phyloP scores from a whole-genome alignment of 2,888 invertebrate species.

The Dastarcus helophoroides region DNA sequence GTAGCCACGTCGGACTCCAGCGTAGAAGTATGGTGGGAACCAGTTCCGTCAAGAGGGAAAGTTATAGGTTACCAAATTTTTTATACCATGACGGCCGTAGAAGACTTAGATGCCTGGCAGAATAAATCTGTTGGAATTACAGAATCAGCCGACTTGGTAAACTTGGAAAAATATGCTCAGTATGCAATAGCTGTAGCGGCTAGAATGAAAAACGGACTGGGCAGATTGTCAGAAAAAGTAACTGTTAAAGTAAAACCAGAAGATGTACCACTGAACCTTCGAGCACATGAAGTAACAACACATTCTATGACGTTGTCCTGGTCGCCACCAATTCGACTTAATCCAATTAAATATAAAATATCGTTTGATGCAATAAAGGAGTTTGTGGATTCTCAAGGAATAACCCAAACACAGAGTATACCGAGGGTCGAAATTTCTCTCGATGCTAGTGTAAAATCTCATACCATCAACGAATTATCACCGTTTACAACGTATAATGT shows the following conservation, averaged over 20 bases:
- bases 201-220: slow-evolving; percentile 67
- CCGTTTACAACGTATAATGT: slow-evolving; percentile 92
- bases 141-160: slow-evolving; percentile 79
- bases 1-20: slow-evolving; percentile 91
- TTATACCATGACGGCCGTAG: slow-evolving; percentile 86
- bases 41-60: slow-evolving; percentile 72
- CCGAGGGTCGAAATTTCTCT: slow-evolving; percentile 61
- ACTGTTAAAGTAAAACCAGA: slow-evolving; percentile 85
- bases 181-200: slow-evolving; percentile 88
- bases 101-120: slow-evolving; percentile 87
- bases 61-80: slow-evolving; percentile 81
- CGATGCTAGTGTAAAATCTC: slow-evolving; percentile 56
- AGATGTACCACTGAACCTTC: slow-evolving; percentile 80
- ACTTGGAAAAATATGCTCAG: slow-evolving; percentile 80
- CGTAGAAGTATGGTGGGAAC: slow-evolving; percentile 92
- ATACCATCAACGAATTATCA: slow-evolving; percentile 77
- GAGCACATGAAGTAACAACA: slow-evolving; percentile 84
- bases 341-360: slow-evolving; percentile 80
- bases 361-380: slow-evolving; percentile 88
- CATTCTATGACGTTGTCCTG: slow-evolving; percentile 88
- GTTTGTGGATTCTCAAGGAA: slow-evolving; percentile 87
- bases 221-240: slow-evolving; percentile 72
- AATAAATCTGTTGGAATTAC: slow-evolving; percentile 76
- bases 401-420: slow-evolving; percentile 77
- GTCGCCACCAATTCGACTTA: slow-evolving; percentile 80